Evolutionary conservation across 23 tunicate species (phyloP).

Genomic region (Ascidia mentula): DNA sequence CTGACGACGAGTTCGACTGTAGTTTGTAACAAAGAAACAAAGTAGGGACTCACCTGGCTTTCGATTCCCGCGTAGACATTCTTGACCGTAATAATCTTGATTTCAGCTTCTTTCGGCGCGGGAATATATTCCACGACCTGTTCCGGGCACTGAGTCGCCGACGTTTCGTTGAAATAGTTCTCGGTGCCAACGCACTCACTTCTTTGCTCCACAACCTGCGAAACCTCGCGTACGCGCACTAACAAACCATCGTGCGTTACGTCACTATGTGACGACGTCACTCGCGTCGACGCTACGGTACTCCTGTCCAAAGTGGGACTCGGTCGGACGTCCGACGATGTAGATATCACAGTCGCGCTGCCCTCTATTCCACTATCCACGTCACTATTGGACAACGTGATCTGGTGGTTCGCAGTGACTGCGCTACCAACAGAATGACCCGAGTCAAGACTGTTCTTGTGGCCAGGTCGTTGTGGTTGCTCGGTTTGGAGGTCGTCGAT

Average conservation of each 20-base stretch:
- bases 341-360: conserved; percentile 51
- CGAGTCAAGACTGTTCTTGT: conserved; percentile 28
- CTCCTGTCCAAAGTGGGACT: conserved; percentile 12
- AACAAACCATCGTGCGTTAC: neutral
- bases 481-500: conserved; percentile 17
- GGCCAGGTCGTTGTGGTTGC: conserved; percentile 2
- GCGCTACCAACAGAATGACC: conserved; percentile 17
- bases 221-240: neutral
- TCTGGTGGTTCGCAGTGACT: conserved; percentile 23
- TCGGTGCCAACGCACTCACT: conserved; percentile 7
- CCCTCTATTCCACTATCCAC: conserved; percentile 87
- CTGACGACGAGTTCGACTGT: too few relatives aligned
- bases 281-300: neutral
- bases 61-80: conserved; percentile 36
- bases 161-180: neutral
- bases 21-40: too few relatives aligned
- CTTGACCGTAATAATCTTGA: conserved; percentile 34
- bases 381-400: conserved; percentile 53
- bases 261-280: neutral
- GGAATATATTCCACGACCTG: conserved; percentile 8
- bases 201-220: neutral
- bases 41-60: too few relatives aligned
- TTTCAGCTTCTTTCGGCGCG: conserved; percentile 34
- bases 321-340: conserved; percentile 7
- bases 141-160: neutral